Conservation (phyloP, 2,797 vertebrate species). For the Sebastes jordani region DNA sequence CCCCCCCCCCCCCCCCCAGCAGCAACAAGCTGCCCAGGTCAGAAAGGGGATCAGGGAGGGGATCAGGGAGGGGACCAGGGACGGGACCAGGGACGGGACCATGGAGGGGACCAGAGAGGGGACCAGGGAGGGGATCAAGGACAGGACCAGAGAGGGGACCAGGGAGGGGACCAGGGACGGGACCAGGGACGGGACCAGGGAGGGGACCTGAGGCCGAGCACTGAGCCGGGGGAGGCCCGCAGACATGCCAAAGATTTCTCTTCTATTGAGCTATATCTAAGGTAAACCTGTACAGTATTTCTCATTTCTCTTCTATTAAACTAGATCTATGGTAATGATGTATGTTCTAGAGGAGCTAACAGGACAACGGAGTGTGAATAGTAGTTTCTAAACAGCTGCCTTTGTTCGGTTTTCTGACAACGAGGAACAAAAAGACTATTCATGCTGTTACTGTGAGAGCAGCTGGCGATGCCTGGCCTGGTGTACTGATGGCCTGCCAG, state of each 20-base stretch:
- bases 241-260: slow-evolving; percentile 46
- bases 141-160: no score
- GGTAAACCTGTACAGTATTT: neutral
- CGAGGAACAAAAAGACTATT: slow-evolving; percentile 66
- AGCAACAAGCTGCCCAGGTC: no score
- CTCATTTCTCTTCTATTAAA: no score
- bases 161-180: no score
- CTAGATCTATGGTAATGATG: no score
- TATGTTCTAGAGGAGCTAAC: neutral
- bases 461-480: slow-evolving; percentile 66
- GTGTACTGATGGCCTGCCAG: slow-evolving; percentile 65
- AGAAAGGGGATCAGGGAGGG: no score
- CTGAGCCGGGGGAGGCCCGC: slow-evolving; percentile 38
- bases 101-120: no score
- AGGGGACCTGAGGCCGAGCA: slow-evolving; percentile 7
- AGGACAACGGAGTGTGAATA: neutral
- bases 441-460: slow-evolving; percentile 55
- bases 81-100: no score
- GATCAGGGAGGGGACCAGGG: no score
- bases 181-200: neutral
- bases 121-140: no score
- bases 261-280: neutral
- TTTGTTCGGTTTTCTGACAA: slow-evolving; percentile 33
- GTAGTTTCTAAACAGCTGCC: slow-evolving; percentile 27
- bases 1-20: no score